Evolutionary conservation across 2,888 invertebrate species (phyloP).

Genomic region (Opisthograptis luteolata): DNA sequence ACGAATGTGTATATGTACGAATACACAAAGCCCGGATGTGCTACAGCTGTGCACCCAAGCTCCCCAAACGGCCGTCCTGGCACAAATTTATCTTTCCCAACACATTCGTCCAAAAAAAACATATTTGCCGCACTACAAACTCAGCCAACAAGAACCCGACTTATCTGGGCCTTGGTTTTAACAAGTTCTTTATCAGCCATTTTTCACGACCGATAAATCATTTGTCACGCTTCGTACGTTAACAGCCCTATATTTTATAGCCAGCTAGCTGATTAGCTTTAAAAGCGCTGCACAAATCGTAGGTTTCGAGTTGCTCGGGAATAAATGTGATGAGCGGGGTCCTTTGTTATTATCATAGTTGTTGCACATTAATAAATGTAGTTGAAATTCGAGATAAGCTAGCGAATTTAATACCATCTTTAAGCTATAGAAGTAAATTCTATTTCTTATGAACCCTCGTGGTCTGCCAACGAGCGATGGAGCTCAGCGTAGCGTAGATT

Average conservation of each 20-base stretch:
- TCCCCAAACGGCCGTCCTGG: slow-evolving; percentile 35
- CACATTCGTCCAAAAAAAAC: slow-evolving; percentile 25
- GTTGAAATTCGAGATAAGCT: neutral
- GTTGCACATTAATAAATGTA: neutral
- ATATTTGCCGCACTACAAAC: neutral
- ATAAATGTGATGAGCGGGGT: neutral
- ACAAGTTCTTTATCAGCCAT: slow-evolving; percentile 53
- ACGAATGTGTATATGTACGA: slow-evolving; percentile 24
- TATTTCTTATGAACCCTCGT: too few species aligned
- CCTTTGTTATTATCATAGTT: neutral
- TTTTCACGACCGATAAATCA: slow-evolving; percentile 56
- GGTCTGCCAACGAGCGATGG: too few species aligned
- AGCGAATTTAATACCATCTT: neutral
- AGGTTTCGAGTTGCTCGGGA: neutral
- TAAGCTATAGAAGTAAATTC: too few species aligned
- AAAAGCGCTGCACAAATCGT: slow-evolving; percentile 10
- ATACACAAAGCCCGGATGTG: slow-evolving; percentile 60
- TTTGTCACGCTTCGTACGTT: slow-evolving; percentile 35
- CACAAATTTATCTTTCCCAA: slow-evolving; percentile 4
- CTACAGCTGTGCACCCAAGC: slow-evolving; percentile 68
- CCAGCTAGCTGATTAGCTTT: slow-evolving; percentile 9
- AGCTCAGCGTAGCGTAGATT: too few species aligned
- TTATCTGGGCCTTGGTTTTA: slow-evolving; percentile 50
- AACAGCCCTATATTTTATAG: slow-evolving; percentile 14
- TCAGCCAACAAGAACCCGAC: slow-evolving; percentile 35